Percentiles rank a stretch among this genome's conserved stretches.
Evolutionary conservation across 1,140 invertebrate species (phyloP).

Genomic region (Atta cephalotes): DNA sequence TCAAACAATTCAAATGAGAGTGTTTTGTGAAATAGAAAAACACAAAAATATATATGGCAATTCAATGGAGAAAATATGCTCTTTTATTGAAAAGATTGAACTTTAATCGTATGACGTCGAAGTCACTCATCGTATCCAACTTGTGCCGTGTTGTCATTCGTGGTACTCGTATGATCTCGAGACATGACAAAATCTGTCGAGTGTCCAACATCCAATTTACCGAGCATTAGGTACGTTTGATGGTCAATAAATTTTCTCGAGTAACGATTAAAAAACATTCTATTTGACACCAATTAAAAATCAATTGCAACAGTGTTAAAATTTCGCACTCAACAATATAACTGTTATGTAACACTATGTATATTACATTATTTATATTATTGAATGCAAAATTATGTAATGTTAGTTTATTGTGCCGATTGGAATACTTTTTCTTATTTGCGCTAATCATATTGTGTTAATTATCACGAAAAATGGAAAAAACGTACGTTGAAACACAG

Average conservation of each 20-base stretch:
- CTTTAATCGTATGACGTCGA: neutral
- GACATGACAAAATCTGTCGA: neutral
- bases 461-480: neutral
- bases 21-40: neutral
- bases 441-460: neutral
- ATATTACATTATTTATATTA: too few relatives aligned
- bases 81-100: neutral
- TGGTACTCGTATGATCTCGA: neutral
- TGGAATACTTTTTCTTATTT: neutral
- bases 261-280: neutral
- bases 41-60: neutral
- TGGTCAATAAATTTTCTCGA: neutral
- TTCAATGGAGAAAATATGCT: neutral
- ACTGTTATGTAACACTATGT: too few relatives aligned
- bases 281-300: neutral
- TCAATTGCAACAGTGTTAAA: too few relatives aligned
- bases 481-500: too few relatives aligned
- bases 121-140: neutral
- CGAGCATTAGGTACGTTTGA: neutral
- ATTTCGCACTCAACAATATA: too few relatives aligned
- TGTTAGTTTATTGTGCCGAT: too few relatives aligned
- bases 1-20: neutral
- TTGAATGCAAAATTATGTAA: too few relatives aligned
- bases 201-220: neutral
- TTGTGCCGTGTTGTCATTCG: neutral